Evolutionary conservation across 2,888 invertebrate species (phyloP), one percentile per base, ranked within the genome.

Genomic region (Pseudococcus viburni): DNA sequence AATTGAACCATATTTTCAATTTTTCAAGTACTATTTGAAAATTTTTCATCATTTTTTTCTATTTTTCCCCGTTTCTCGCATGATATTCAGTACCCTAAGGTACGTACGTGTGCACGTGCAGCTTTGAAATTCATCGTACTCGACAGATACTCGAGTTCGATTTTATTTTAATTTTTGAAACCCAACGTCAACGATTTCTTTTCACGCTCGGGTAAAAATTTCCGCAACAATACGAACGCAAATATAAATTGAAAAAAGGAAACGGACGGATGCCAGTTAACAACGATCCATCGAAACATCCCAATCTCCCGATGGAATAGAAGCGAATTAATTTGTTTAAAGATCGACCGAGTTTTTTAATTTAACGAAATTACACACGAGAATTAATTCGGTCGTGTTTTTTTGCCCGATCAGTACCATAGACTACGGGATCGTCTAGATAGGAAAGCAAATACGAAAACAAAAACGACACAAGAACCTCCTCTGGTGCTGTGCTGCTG

Each of bases 271-370:
- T 33, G 26, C 68, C 12, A 73, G 26, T 26, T 33, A 19, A 59
- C 59, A 73, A 33, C 68, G 33, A 73, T 73, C 22, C 12, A 33
- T 73, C 33, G 68, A 15, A 73, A 73, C 22, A 73, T 73, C 26
- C 26, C 2, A 33, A 73, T 73, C 33, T 73, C 68, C 26, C 68
- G 12, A 33, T 33, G 68, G 68, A 73, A 73, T 73, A 73, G 68
- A 73, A 33, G n/a, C 59, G 19, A 73, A 73, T 73, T 73, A 73
- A 73, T 73, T 73, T 26, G 68, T 73, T 26, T 26, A 73, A 33
- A 73, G 68, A 26, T 33, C 68, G 68, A 73, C 68, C 68, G 68
- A 26, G 26, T 33, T 73, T 73, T 73, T 73, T 73, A 73, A 73
- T 73, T 73, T 73, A 73, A 73, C 68, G 3, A 33, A 73, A 73